Percentiles rank a stretch among this genome's conserved stretches.
These are phyloP conservation scores for Acanthisitta chloris DNA, from an alignment of 2,113 vertebrate genomes.

Conservation along the genomic window DNA sequence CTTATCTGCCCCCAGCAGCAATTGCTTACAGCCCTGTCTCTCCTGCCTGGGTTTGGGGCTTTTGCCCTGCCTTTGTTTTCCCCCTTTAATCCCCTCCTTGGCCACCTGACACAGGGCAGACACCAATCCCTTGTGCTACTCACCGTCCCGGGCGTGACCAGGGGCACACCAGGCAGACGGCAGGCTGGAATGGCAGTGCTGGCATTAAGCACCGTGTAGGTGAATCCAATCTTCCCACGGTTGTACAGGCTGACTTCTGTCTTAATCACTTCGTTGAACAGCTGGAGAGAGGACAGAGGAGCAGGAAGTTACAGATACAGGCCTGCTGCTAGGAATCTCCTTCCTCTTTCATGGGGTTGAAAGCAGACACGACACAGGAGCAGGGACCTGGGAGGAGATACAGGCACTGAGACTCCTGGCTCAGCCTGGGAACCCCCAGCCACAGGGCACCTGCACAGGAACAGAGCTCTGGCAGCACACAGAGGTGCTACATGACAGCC, in stretches of 20 bases:
- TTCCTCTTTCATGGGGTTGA: not conserved
- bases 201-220: constrained; percentile 63
- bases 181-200: not conserved
- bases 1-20: not conserved
- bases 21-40: not conserved
- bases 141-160: constrained; percentile 77
- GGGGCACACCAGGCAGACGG: constrained; percentile 71
- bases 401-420: rapidly evolving
- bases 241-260: constrained; percentile 77
- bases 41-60: not conserved
- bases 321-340: not conserved
- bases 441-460: not conserved
- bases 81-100: not conserved
- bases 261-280: constrained; percentile 75
- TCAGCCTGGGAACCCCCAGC: not conserved
- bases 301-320: not conserved
- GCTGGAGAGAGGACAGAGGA: not conserved
- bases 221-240: constrained; percentile 79
- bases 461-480: not conserved
- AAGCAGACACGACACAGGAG: not conserved
- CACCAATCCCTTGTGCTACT: not conserved
- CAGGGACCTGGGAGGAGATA: not conserved
- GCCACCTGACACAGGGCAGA: not conserved
- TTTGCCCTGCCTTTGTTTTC: rapidly evolving
- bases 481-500: not conserved